Evolutionary conservation across 1,140 invertebrate genomes (phyloP), one percentile per base, ranked within the genome.

Genomic region (Cotesia chilonis): DNA sequence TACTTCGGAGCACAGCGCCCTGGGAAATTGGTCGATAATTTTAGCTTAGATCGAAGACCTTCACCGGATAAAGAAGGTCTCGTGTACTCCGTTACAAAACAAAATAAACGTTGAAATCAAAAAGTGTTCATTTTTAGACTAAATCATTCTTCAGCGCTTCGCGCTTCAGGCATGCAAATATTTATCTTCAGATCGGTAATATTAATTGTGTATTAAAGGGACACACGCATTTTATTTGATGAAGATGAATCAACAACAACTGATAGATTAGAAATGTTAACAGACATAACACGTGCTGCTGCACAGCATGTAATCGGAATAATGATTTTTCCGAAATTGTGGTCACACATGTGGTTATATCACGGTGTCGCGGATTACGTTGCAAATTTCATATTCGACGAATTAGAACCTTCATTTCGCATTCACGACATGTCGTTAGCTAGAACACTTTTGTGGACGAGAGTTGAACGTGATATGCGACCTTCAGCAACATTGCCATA

Each of bases 401-500:
- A 36, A 17, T 57, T 72, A 9, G 70, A 72, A 37, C 70, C 70
- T 57, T 37, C 28, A 36, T 72, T 60, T 47, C 47, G 70, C 9
- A 65, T 38, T 4, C 17, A 41, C 17, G 70, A 72, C 57, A 20
- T 14, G 4, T 4, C 36, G 38, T 59, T 72, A 17, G 70, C 61
- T 3, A 12, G 64, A 14, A 65, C 60, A 3, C 10, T 65, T 47
- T 59, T 72, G 12, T 65, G 70, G 70, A 59, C 70, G 3, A 57
- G 60, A 28, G 7, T 6, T 57, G 70, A 72, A 10, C 35, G 70
- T 10, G 70, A 66, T 35, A 12, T 41, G 1, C 10, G 14, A 9
- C 37, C 70, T 7, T 20, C 70, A 52, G n/a, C 70, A 57, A 57
- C 60, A 7, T 17, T 72, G 12, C 57, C 57, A 3, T 72, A 57